Conservation (phyloP, 2,797 vertebrate genomes). For the Tolypeutes matacus region DNA sequence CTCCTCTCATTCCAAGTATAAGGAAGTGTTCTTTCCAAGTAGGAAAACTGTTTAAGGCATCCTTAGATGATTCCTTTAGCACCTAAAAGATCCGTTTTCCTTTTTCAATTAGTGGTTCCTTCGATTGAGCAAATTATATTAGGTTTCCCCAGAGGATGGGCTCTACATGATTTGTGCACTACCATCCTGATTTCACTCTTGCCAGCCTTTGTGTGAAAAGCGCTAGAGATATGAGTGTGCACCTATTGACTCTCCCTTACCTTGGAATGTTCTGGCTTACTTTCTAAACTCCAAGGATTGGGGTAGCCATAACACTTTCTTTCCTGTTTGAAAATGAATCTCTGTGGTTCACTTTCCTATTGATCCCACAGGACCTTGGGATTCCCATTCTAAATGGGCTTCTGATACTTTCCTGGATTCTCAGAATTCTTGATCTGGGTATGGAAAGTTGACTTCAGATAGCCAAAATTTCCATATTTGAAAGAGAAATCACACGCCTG, state of each 20-base stretch:
- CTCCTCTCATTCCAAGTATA: background rate
- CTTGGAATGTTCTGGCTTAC: background rate
- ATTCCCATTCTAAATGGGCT: constrained; percentile 21
- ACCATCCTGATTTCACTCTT: background rate
- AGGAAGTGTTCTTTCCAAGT: background rate
- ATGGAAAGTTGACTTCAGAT: background rate
- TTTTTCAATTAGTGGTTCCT: background rate
- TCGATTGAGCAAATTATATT: background rate
- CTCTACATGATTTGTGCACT: background rate
- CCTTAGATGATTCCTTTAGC: background rate
- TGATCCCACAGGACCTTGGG: background rate
- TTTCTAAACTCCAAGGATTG: background rate
- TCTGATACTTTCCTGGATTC: background rate
- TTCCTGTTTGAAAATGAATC: background rate
- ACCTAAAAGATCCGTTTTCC: background rate
- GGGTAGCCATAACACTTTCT: background rate
- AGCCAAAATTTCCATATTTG: background rate
- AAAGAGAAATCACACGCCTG: background rate
- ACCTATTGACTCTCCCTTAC: background rate
- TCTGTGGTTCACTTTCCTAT: constrained; percentile 35
- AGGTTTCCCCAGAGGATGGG: background rate
- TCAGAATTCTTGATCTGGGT: background rate
- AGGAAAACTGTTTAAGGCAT: background rate
- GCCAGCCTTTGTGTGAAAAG: background rate
- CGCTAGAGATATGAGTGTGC: background rate